These are phyloP conservation scores for Brachyalestes nurse DNA, from an alignment of 2,797 vertebrate species.

Conservation along the genomic window DNA sequence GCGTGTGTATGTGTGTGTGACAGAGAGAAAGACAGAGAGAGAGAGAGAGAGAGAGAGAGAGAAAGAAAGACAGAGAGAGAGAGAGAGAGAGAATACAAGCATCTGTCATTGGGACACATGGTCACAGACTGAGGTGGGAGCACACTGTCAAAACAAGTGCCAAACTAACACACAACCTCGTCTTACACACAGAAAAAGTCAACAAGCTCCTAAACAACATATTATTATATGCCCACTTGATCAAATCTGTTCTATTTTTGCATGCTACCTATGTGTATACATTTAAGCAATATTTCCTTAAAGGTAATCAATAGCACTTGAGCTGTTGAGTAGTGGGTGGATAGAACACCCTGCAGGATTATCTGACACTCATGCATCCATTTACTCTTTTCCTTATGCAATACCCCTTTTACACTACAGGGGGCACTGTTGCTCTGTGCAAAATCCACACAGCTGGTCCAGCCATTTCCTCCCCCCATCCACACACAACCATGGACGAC, in stretches of 20 bases:
- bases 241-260: background rate
- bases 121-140: conserved; percentile 7
- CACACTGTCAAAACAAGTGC: conserved; percentile 9
- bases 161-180: background rate
- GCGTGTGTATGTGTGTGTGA: background rate
- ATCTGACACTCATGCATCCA: background rate
- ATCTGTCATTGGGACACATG: conserved; percentile 14
- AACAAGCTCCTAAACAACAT: background rate
- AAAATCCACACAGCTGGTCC: background rate
- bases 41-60: background rate
- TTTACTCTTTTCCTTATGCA: background rate
- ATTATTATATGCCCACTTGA: no score
- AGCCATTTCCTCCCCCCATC: background rate
- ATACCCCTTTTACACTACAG: conserved; percentile 58
- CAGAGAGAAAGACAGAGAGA: conserved; percentile 4
- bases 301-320: background rate
- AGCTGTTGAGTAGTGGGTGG: background rate
- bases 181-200: background rate
- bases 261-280: background rate
- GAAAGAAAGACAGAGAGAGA: background rate
- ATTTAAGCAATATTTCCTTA: background rate
- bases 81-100: background rate
- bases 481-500: conserved; percentile 40
- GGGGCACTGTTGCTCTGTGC: conserved; percentile 70
- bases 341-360: conserved; percentile 21